Base-by-base conservation (phyloP, 2,888 invertebrate species). In the Cepaea hortensis region DNA sequence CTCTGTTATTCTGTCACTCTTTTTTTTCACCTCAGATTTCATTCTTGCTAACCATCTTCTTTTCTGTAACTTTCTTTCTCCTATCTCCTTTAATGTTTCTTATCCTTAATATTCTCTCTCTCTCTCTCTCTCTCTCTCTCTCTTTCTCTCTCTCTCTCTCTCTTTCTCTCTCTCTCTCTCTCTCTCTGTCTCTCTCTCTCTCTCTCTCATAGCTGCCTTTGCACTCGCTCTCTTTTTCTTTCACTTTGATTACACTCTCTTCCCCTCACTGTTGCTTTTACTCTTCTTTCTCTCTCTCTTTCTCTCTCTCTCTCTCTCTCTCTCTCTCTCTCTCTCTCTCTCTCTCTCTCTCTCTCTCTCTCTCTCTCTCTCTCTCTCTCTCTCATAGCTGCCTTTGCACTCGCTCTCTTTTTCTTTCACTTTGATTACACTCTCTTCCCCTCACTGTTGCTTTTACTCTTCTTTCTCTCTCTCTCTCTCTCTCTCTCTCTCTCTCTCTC, bases 71-170 rank as follows among this genome's bases (percentile, higher is more conserved):
- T 15, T 6, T 20, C 13, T 20, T 68, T 68, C 11, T 68, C 0
- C 68, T 20, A 18, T 6, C 18, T 5, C 18, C 5, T 68, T n/a
- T 18, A 68, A 9, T 15, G n/a, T 6, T 68, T 68, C n/a, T 68
- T 68, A 1, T n/a, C 18, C 18, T 15, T 68, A n/a, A n/a, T 68
- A 15, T 68, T 68, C 18, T 68, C 68, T 68, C 68, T 11, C 5
- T 68, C 72, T n/a, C 11, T 23, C 23, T 23, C 11, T 23, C 81
- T 81, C 46, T 23, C n/a, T 35, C 68, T 68, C 20, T 35, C 20
- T 55, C 46, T 68, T 15, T 46, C 46, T 81, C 81, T 81, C n/a
- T 81, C 65, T 81, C 81, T 81, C 46, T 23, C n/a, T 35, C 68
- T 68, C 20, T 35, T 18, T 55, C 46, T 68, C 46, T 46, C 46